Conservation (phyloP, 1,140 invertebrate genomes). For the Muscidifurax raptorellus region DNA sequence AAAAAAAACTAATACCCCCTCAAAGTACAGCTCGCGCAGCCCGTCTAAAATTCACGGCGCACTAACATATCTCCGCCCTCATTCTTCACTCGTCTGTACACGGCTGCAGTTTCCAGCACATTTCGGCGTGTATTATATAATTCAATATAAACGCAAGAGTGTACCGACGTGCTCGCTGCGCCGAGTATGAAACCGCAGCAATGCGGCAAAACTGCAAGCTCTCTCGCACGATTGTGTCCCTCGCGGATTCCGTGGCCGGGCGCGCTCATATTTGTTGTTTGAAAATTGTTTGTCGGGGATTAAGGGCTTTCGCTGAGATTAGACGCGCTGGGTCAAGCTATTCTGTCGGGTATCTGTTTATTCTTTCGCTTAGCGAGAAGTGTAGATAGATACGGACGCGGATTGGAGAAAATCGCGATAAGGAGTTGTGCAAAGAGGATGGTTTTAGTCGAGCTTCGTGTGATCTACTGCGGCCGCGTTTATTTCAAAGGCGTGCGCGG, state of each 20-base stretch:
- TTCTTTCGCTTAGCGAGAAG: conserved; percentile 8
- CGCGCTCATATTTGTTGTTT: not conserved
- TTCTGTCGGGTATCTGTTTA: not conserved
- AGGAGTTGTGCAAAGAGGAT: not conserved
- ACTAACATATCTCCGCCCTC: not conserved
- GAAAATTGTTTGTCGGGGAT: conserved; percentile 34
- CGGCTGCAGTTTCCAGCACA: not conserved
- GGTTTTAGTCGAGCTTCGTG: not conserved
- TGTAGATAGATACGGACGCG: not conserved
- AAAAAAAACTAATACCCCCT: not conserved
- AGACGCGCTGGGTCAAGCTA: not conserved
- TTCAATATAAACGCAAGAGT: conserved; percentile 17
- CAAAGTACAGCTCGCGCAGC: not conserved
- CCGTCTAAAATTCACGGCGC: not conserved
- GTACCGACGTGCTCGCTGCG: conserved; percentile 11
- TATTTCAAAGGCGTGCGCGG: not conserved
- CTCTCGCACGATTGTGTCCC: not conserved
- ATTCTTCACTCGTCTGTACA: not conserved
- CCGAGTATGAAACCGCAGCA: conserved; percentile 52
- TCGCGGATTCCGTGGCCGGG: not conserved
- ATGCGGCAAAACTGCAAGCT: conserved; percentile 51
- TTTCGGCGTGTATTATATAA: conserved; percentile 22
- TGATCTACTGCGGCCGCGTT: not conserved
- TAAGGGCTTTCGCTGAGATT: not conserved
- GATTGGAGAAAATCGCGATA: not conserved